Evolutionary conservation across 2,797 vertebrate species (phyloP), one percentile per base, ranked within the genome.

Genomic region (Sebastes taczanowskii): DNA sequence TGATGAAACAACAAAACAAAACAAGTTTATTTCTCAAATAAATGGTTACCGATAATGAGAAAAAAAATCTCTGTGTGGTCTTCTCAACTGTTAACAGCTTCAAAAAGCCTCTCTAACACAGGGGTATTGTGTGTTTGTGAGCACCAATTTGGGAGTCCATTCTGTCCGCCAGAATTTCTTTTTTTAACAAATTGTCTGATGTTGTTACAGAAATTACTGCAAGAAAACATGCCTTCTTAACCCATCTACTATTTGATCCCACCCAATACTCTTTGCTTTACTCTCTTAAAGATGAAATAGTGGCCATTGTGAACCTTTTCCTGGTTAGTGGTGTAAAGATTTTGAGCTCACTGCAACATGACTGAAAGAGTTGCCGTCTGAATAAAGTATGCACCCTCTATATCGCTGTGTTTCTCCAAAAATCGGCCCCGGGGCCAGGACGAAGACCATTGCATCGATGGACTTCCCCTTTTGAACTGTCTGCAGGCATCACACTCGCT

Each of bases 101-200:
- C 25, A 75, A 65, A 76, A 66, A 78, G 14, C 65, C 52, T 74
- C 61, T 72, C 23, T 59, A 73, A 81, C 75, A 16, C 35, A 59
- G 8, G 22, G 8, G 35, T 42, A 38, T 34, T 64, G 11, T 46
- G 61, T 23, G 35, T 20, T 23, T 20, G 22, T 60, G 30, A 42
- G 35, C 53, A 11, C 23, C 11, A 20, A 25, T 30, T 25, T 49
- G 38, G 4, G 20, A 46, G 22, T 27, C 13, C 2, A 46, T 64
- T 66, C 49, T 38, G 32, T 42, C 20, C 3, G 13, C 30, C 69
- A 38, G 11, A 34, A 69, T 4, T 8, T 14, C 0, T 5, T 4
- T 59, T 63, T 78, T 59, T 13, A 22, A 46, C 18, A 66, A 23
- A 62, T 49, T 65, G 14, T 23, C 22, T 56, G 35, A 61, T 35